Conservation (phyloP, 2,113 vertebrate species). For the Bufo bufo region DNA sequence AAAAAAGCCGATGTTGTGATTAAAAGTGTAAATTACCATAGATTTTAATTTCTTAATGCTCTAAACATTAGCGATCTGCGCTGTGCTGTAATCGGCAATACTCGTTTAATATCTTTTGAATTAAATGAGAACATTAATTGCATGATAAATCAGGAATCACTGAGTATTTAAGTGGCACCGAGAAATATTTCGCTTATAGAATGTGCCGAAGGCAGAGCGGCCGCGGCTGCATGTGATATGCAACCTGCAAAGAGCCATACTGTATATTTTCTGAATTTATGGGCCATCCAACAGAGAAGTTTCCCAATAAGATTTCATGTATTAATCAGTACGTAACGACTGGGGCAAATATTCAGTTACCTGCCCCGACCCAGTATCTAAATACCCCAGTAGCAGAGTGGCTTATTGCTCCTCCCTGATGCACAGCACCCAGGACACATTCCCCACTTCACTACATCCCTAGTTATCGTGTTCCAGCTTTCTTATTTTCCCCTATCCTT, state of each 20-base stretch:
- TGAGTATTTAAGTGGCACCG: neutral
- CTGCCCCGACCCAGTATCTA: neutral
- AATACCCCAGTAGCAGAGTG: neutral
- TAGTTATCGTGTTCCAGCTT: neutral
- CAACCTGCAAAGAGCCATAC: neutral
- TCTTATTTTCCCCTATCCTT: neutral
- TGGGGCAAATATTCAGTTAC: too few species aligned
- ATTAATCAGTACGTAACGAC: too few species aligned
- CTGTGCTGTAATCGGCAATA: neutral
- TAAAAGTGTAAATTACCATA: conserved; percentile 48
- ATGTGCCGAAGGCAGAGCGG: neutral
- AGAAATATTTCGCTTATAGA: conserved; percentile 3
- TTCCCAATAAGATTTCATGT: too few species aligned
- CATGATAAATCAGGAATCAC: conserved; percentile 22
- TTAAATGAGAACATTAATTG: conserved; percentile 45
- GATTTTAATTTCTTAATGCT: conserved; percentile 34
- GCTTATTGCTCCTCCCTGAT: neutral
- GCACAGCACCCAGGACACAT: neutral
- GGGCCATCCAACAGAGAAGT: neutral
- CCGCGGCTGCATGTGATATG: neutral
- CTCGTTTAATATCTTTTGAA: conserved; percentile 37
- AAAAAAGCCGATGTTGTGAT: conserved; percentile 14
- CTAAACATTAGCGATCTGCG: conserved; percentile 35
- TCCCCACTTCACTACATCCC: neutral
- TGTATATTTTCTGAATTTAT: neutral